Conservation (phyloP, 2,888 invertebrate species). For the Apoda limacodes region DNA sequence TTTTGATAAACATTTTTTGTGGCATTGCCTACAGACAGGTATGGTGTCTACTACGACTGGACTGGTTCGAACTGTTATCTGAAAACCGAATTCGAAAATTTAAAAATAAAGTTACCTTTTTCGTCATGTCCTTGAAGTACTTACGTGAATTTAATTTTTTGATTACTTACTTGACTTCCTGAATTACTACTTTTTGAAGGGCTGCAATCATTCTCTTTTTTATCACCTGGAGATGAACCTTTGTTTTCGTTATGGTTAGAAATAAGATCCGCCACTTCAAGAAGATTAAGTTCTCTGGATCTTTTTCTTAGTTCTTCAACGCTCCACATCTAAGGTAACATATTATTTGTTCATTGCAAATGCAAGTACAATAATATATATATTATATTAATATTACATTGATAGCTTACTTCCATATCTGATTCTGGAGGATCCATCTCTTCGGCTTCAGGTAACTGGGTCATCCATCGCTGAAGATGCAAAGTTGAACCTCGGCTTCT, state of each 20-base stretch:
- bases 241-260: slow-evolving; percentile 39
- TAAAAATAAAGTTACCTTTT: slow-evolving; percentile 6
- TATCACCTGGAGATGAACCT: slow-evolving; percentile 41
- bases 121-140: background rate
- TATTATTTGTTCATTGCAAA: too few relatives aligned
- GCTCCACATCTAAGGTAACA: slow-evolving; percentile 75
- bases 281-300: slow-evolving; percentile 75
- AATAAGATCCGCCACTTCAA: slow-evolving; percentile 56
- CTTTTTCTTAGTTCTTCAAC: slow-evolving; percentile 78
- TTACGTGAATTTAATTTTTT: background rate
- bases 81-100: slow-evolving; percentile 26
- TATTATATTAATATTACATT: background rate
- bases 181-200: slow-evolving; percentile 82
- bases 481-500: slow-evolving; percentile 78
- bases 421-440: slow-evolving; percentile 64
- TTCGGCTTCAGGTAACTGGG: slow-evolving; percentile 76
- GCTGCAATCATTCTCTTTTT: slow-evolving; percentile 72
- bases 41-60: slow-evolving; percentile 79
- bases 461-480: slow-evolving; percentile 86
- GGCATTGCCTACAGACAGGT: slow-evolving; percentile 82
- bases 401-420: slow-evolving; percentile 58
- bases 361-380: too few relatives aligned
- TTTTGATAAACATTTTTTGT: slow-evolving; percentile 78
- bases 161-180: slow-evolving; percentile 76
- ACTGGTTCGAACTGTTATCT: slow-evolving; percentile 84